Evolutionary conservation across 2,113 vertebrate species (phyloP).

Genomic region (Vombatus ursinus): DNA sequence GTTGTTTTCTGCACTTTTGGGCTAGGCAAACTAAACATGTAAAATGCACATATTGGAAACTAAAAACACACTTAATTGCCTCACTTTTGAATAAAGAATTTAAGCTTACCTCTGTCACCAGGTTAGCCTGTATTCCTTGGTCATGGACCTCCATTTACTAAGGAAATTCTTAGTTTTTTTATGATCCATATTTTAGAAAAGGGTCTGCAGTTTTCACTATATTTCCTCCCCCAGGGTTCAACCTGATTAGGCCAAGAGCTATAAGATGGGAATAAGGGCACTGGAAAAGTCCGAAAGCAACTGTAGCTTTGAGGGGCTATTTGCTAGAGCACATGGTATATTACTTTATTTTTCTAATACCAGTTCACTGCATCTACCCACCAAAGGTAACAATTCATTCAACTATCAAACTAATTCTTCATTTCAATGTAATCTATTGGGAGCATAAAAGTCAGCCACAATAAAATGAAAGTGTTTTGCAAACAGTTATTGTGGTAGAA

Average conservation of each 20-base stretch:
- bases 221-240: background rate
- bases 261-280: constrained; percentile 53
- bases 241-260: background rate
- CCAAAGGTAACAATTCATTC: constrained; percentile 10
- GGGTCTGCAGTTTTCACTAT: background rate
- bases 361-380: constrained; percentile 9
- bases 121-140: background rate
- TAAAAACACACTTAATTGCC: background rate
- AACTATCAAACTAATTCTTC: constrained; percentile 46
- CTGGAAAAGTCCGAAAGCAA: constrained; percentile 34
- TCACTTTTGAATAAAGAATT: background rate
- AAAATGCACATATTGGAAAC: background rate
- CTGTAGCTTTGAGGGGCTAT: background rate
- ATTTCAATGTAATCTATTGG: constrained; percentile 53
- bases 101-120: background rate
- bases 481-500: constrained; percentile 34
- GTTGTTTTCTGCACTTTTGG: background rate
- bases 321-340: background rate
- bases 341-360: background rate
- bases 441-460: constrained; percentile 53
- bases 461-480: constrained; percentile 63
- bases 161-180: background rate
- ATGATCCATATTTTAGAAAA: background rate
- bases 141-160: background rate
- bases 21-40: background rate